A percentile compares a stretch with the other conserved stretches of the same genome.
Evolutionary conservation across 2,888 invertebrate species (phyloP).

Genomic region (Apeira syringaria): DNA sequence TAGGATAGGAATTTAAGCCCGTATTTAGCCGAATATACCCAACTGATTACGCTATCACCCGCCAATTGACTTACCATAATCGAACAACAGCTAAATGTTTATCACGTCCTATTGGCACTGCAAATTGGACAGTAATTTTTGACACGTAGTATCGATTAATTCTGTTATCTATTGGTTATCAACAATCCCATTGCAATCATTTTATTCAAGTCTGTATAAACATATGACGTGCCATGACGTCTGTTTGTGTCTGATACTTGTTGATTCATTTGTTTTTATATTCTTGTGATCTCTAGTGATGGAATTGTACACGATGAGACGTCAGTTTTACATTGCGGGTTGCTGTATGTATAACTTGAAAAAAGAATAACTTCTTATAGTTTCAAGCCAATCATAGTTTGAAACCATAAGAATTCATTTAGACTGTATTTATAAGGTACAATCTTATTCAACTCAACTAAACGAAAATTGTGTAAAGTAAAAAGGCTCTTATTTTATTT

Average conservation of each 20-base stretch:
- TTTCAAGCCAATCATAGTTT: too few relatives aligned
- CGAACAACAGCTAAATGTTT: slow-evolving; percentile 1
- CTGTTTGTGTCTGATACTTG: not conserved
- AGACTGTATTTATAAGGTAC: too few relatives aligned
- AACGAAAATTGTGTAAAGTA: too few relatives aligned
- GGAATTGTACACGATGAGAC: slow-evolving; percentile 12
- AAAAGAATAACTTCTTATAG: too few relatives aligned
- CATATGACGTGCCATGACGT: not conserved
- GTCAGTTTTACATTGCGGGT: slow-evolving; percentile 13
- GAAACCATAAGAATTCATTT: too few relatives aligned
- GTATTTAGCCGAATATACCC: slow-evolving; percentile 3
- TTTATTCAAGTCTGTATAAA: slow-evolving; percentile 1
- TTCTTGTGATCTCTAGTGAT: slow-evolving; percentile 4
- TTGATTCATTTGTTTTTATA: not conserved
- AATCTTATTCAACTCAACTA: too few relatives aligned
- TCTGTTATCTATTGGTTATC: not conserved
- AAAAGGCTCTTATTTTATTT: too few relatives aligned
- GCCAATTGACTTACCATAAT: too few relatives aligned
- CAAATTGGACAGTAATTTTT: slow-evolving; percentile 1
- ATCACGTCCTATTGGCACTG: not conserved
- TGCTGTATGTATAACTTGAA: slow-evolving; percentile 14
- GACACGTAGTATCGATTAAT: slow-evolving; percentile 2
- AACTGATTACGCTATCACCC: slow-evolving; percentile 3
- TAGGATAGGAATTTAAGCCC: too few relatives aligned
- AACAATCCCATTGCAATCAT: not conserved